Conservation (phyloP, 1,140 invertebrate species). For the Sipha flava region DNA sequence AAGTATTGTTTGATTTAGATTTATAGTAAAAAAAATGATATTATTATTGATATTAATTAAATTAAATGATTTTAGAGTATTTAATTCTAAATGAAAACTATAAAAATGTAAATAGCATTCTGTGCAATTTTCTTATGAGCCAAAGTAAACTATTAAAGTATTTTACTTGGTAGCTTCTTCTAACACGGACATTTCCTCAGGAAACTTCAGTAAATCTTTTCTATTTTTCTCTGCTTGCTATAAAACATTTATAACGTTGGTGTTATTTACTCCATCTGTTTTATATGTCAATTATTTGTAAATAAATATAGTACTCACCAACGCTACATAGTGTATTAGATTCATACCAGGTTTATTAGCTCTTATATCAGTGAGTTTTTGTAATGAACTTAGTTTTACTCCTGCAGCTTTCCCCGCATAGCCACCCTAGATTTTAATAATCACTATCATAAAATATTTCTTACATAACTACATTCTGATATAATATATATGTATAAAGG, state of each 20-base stretch:
- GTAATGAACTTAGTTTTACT: slow-evolving; percentile 85
- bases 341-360: slow-evolving; percentile 96
- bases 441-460: too few species aligned
- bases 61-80: too few species aligned
- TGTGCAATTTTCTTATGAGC: too few species aligned
- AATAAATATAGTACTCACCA: slow-evolving; percentile 49
- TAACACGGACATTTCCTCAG: slow-evolving; percentile 65
- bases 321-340: slow-evolving; percentile 88
- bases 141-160: slow-evolving; percentile 36
- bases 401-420: slow-evolving; percentile 96
- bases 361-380: slow-evolving; percentile 89
- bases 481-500: too few species aligned
- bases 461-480: too few species aligned
- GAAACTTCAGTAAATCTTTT: slow-evolving; percentile 69
- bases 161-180: slow-evolving; percentile 81
- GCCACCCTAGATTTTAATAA: slow-evolving; percentile 59
- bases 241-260: slow-evolving; percentile 34
- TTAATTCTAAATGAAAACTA: too few species aligned
- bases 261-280: neutral
- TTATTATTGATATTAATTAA: too few species aligned
- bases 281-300: neutral
- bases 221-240: slow-evolving; percentile 80
- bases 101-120: too few species aligned
- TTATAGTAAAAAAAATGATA: too few species aligned
- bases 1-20: too few species aligned